Evolutionary conservation across 1,140 invertebrate species (phyloP), one percentile per base, ranked within the genome.

Genomic region (Meloidogyne hapla): DNA sequence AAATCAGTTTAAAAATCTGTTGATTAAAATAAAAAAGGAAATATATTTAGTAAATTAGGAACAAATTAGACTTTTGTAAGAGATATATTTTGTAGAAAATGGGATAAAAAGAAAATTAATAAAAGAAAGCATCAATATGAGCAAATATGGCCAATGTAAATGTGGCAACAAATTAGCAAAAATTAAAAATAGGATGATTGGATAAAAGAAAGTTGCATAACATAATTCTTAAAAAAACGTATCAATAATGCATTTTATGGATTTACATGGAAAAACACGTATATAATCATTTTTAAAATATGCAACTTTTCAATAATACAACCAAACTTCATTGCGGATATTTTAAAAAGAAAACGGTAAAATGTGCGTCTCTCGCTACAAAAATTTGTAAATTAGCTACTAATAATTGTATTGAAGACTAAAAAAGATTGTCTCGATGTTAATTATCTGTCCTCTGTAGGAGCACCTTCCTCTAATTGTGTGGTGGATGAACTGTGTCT

Each of bases 401-500:
- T n/a, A 56, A n/a, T n/a, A 56, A 6, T n/a, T n/a, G 8, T n/a
- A 56, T n/a, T 56, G 1, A n/a, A 56, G 48, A 56, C 48, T 56
- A n/a, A n/a, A 56, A 18, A 42, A 9, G 3, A n/a, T 5, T 18
- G 4, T 13, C 18, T 56, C n/a, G 3, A 56, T 56, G 18, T 48
- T 48, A 48, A n/a, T 56, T n/a, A 56, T 56, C 18, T n/a, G 18
- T n/a, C 48, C 4, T 56, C 48, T n/a, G 18, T 56, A n/a, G 48
- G 48, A 56, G 18, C 21, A 28, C 70, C 69, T 48, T 71, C 69
- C 38, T 71, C 69, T 6, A 71, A 28, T 23, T 62, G 45, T 13
- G 70, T 33, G 12, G 61, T 73, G n/a, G 70, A 73, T 4, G 70
- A 73, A 28, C 70, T 73, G 56, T 64, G 48, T 23, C 70, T 61